Evolutionary conservation across 2,888 invertebrate species (phyloP).

Genomic region (Morpho deidamia): DNA sequence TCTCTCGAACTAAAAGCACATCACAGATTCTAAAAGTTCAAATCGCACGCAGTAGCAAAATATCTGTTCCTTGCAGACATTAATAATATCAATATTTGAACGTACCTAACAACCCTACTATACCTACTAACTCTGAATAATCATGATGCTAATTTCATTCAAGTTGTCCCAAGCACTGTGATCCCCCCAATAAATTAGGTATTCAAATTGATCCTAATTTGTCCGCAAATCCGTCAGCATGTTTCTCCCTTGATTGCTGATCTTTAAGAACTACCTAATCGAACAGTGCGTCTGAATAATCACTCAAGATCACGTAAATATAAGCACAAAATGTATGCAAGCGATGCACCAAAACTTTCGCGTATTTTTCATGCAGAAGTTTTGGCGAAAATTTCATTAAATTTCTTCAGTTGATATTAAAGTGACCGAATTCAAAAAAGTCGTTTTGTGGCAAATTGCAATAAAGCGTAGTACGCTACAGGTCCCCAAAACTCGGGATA

Average conservation of each 20-base stretch:
- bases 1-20: no score
- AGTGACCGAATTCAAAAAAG: no score
- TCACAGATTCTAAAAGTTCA: no score
- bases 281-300: conserved; percentile 23
- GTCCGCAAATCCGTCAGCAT: conserved; percentile 39
- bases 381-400: background rate
- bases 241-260: conserved; percentile 46
- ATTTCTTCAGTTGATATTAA: background rate
- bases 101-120: no score
- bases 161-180: conserved; percentile 32
- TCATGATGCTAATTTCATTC: conserved; percentile 49
- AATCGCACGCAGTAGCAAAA: no score
- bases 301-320: conserved; percentile 16
- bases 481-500: no score
- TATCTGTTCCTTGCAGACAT: no score
- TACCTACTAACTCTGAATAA: conserved; percentile 15
- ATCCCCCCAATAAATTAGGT: conserved; percentile 39
- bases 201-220: conserved; percentile 60
- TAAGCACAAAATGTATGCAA: background rate
- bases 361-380: background rate
- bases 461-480: no score
- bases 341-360: background rate
- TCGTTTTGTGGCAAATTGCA: no score
- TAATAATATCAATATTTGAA: no score
- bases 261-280: conserved; percentile 40